Evolutionary conservation across 2,888 invertebrate genomes (phyloP).

Genomic region (Coleophora deauratella): DNA sequence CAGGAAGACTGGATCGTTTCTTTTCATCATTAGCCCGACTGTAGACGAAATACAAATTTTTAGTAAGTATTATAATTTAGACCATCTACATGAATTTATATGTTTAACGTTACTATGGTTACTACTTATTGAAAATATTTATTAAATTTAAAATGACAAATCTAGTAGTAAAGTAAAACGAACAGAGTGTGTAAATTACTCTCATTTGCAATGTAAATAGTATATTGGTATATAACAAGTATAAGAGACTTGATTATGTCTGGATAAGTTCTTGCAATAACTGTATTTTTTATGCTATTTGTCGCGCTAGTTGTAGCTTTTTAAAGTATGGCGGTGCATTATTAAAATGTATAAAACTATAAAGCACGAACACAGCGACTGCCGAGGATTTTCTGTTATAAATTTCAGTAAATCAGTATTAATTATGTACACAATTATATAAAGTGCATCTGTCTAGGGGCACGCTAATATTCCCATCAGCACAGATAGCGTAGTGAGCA

Average conservation of each 20-base stretch:
- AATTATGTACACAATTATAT: neutral
- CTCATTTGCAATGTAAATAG: conserved; percentile 69
- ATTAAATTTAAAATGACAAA: conserved; percentile 56
- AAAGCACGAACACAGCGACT: conserved; percentile 39
- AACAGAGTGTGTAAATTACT: conserved; percentile 52
- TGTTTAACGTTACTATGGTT: conserved; percentile 46
- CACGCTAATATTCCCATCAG: too few relatives aligned
- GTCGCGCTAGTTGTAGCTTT: conserved; percentile 42
- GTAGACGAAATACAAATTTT: conserved; percentile 30
- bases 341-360: too few relatives aligned
- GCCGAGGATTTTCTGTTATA: conserved; percentile 4
- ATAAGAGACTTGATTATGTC: conserved; percentile 42
- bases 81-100: conserved; percentile 52
- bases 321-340: conserved; percentile 19
- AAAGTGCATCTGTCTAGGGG: neutral
- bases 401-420: conserved; percentile 11
- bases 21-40: conserved; percentile 18
- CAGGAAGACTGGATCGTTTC: neutral
- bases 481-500: conserved; percentile 3
- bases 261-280: conserved; percentile 61
- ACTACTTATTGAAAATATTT: conserved; percentile 35
- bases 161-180: conserved; percentile 49
- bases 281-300: conserved; percentile 36
- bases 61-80: conserved; percentile 25
- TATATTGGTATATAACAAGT: conserved; percentile 42